A percentile compares a stretch with the other conserved stretches of the same genome.
Conservation (phyloP, 1,140 invertebrate genomes). For the Oreohelix idahoensis region DNA sequence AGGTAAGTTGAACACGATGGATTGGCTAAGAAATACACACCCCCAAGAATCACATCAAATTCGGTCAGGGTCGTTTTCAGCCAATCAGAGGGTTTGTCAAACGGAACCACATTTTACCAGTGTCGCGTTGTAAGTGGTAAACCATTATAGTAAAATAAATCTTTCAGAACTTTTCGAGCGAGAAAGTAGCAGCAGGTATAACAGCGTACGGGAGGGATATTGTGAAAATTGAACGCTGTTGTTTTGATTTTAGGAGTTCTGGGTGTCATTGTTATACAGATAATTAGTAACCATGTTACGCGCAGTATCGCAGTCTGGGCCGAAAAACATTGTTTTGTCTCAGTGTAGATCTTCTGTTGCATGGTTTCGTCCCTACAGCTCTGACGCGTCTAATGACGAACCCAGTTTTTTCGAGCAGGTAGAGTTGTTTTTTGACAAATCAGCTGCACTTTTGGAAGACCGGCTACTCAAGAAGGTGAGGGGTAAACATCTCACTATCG, state of each 20-base stretch:
- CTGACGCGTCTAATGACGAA: constrained; percentile 15
- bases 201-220: not conserved
- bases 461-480: constrained; percentile 89
- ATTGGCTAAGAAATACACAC: not conserved
- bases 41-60: not conserved
- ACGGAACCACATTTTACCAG: not conserved
- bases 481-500: constrained; percentile 79
- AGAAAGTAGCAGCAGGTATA: not conserved
- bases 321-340: not conserved
- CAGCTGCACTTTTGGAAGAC: constrained; percentile 84
- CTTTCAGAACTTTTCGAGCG: not conserved
- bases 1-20: no score
- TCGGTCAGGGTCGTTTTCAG: not conserved
- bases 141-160: not conserved
- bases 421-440: constrained; percentile 70
- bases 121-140: no score
- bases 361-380: not conserved
- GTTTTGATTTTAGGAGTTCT: not conserved
- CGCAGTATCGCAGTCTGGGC: not conserved
- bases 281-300: constrained; percentile 21
- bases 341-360: not conserved
- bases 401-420: constrained; percentile 64
- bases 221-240: not conserved
- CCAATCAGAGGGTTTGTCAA: not conserved
- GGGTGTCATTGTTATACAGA: not conserved